Percentiles rank a stretch among this genome's conserved stretches.
phyloP scores from a whole-genome alignment of 2,888 invertebrate genomes.

The Halocaridina rubra region DNA sequence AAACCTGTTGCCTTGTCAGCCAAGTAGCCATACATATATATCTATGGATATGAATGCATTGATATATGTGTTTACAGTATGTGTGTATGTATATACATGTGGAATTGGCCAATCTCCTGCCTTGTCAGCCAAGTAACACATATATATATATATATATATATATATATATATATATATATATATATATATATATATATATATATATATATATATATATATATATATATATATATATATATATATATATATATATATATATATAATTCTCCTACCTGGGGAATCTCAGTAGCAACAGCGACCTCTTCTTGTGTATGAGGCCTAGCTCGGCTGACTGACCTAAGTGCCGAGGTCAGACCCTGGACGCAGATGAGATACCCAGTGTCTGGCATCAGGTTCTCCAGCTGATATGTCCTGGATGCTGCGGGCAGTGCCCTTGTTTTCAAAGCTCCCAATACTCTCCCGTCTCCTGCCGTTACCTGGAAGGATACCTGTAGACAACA shows the following conservation, averaged over 20 bases:
- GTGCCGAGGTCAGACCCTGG: conserved; percentile 84
- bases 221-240: too few species aligned
- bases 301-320: conserved; percentile 62
- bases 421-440: conserved; percentile 82
- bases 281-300: not conserved
- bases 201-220: conserved; percentile 12
- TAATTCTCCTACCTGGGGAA: conserved; percentile 32
- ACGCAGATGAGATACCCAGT: conserved; percentile 89
- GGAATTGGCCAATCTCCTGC: too few species aligned
- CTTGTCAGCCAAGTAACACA: too few species aligned
- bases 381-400: conserved; percentile 81
- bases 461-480: conserved; percentile 58
- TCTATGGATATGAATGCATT: too few species aligned
- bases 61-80: too few species aligned
- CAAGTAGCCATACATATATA: too few species aligned
- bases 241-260: not conserved
- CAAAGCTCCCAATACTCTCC: conserved; percentile 72
- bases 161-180: conserved; percentile 5
- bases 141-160: conserved; percentile 5
- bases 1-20: too few species aligned
- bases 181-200: conserved; percentile 19
- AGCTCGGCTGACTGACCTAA: conserved; percentile 65
- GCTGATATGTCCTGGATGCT: conserved; percentile 78
- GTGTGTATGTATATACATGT: too few species aligned
- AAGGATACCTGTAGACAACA: conserved; percentile 45